Conservation (phyloP, 2,797 vertebrate species). For the Pangasius sanitwongsei region DNA sequence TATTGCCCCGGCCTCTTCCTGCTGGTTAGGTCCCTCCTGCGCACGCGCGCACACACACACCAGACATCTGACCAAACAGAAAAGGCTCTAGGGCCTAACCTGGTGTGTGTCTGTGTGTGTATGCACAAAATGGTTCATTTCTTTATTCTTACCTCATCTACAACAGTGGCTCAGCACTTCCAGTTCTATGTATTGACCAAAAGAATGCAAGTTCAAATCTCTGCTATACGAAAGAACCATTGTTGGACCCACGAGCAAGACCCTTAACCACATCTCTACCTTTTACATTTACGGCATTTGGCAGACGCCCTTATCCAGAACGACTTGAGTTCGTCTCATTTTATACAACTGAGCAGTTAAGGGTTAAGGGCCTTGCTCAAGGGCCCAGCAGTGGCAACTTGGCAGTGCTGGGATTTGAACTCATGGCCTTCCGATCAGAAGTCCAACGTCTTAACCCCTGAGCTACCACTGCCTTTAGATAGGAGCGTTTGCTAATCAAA, state of each 20-base stretch:
- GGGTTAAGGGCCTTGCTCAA: no score
- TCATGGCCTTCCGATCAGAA: no score
- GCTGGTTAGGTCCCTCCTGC: conserved; percentile 26
- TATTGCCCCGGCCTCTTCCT: conserved; percentile 33
- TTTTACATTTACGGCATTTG: no score
- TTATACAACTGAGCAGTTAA: no score
- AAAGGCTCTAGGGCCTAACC: conserved; percentile 18
- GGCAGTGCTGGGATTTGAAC: no score
- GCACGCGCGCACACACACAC: not conserved
- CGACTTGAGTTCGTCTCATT: no score
- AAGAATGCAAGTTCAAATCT: not conserved
- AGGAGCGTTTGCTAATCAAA: not conserved
- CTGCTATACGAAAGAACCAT: not conserved
- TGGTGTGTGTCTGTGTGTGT: conserved; percentile 33
- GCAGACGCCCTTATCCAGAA: no score
- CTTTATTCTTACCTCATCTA: not conserved
- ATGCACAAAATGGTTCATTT: not conserved
- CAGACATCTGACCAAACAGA: conserved; percentile 46
- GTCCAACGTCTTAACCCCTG: no score
- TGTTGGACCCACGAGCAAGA: not conserved
- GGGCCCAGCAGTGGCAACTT: no score
- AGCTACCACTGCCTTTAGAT: not conserved
- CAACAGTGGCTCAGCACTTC: not conserved
- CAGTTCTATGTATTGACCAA: not conserved
- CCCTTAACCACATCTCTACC: not conserved